Evolutionary conservation across 2,113 vertebrate genomes (phyloP).

Genomic region (Phaethornis superciliosus): DNA sequence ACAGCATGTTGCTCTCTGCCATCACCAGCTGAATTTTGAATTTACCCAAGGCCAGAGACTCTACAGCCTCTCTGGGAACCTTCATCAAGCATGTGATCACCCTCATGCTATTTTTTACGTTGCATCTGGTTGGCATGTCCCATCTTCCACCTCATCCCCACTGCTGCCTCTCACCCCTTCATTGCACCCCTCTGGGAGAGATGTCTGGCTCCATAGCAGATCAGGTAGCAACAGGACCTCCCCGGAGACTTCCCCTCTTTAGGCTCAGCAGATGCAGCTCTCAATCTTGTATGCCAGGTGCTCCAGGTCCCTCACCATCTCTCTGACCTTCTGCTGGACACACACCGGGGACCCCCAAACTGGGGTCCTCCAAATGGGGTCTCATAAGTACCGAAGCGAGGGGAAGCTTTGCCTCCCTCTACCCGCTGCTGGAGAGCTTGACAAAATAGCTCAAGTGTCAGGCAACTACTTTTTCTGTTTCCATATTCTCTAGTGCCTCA

Average conservation of each 20-base stretch:
- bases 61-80: not conserved
- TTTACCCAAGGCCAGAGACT: not conserved
- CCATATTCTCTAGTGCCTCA: not conserved
- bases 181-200: not conserved
- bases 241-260: not conserved
- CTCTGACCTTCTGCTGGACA: not conserved
- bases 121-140: not conserved
- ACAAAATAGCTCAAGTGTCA: not conserved
- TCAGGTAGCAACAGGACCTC: too few species aligned
- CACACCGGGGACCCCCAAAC: not conserved
- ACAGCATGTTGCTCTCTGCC: not conserved
- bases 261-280: not conserved
- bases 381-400: not conserved
- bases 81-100: not conserved
- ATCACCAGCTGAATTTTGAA: not conserved
- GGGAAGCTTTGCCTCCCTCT: not conserved
- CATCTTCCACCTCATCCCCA: not conserved
- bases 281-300: accelerated
- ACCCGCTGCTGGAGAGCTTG: not conserved
- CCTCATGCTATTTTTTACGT: not conserved
- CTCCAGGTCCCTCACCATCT: not conserved
- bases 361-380: not conserved
- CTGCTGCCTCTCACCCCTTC: not conserved
- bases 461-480: not conserved
- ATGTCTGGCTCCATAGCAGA: not conserved